A percentile compares a stretch with the other conserved stretches of the same genome.
phyloP scores from a whole-genome alignment of 1,140 invertebrate species.

The Cyphomyrmex costatus region DNA sequence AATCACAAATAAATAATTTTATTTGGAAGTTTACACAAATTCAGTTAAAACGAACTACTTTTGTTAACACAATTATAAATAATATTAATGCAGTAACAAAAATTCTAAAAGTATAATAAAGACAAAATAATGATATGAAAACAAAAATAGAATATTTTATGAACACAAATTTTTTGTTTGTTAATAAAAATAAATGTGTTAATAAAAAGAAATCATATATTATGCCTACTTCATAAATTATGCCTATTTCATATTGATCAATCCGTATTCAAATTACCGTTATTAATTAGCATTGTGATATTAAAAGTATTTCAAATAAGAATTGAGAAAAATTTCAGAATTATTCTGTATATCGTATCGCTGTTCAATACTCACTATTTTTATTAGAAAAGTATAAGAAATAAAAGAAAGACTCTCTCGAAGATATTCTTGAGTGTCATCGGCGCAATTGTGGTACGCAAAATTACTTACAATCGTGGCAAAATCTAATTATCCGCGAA shows the following conservation, averaged over 20 bases:
- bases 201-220: no score
- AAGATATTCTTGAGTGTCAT: slow-evolving; percentile 15
- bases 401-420: slow-evolving; percentile 2
- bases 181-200: no score
- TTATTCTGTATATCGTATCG: background rate
- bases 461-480: slow-evolving; percentile 43
- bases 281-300: background rate
- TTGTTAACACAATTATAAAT: background rate
- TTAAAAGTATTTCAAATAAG: background rate
- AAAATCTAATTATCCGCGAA: slow-evolving; percentile 71
- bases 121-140: background rate
- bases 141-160: background rate
- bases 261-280: background rate
- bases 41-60: background rate
- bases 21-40: background rate
- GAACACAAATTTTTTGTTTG: background rate
- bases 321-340: background rate
- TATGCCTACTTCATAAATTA: no score
- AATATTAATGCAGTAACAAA: background rate
- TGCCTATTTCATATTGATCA: background rate
- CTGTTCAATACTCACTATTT: background rate
- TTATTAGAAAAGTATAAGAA: background rate
- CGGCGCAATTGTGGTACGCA: slow-evolving; percentile 11
- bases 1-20: slow-evolving; percentile 7
- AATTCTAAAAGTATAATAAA: background rate